Conservation (phyloP, 2,797 vertebrate species). For the Caiman crocodilus region DNA sequence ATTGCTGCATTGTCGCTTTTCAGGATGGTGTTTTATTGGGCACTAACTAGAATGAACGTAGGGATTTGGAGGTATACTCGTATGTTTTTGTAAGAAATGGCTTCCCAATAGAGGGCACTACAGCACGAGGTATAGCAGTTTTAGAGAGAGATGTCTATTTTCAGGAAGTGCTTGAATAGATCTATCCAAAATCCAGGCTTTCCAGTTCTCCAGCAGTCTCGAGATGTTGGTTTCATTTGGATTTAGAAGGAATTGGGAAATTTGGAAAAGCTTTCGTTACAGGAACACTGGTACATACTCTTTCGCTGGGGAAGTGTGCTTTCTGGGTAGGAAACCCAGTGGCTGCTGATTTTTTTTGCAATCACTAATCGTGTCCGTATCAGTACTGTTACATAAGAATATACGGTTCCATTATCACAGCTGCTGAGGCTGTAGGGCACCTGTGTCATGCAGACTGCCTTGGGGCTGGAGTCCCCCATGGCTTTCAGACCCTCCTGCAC, state of each 20-base stretch:
- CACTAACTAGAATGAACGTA: rapidly evolving
- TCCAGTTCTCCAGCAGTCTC: neutral
- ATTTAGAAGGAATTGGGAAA: neutral
- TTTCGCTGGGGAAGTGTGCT: neutral
- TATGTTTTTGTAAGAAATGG: neutral
- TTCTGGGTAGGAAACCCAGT: neutral
- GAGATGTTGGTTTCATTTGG: neutral
- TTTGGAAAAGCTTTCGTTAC: neutral
- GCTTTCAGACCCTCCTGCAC: neutral
- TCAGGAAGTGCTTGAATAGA: neutral
- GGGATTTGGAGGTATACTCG: neutral
- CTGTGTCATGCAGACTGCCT: neutral
- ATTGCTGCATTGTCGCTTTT: neutral
- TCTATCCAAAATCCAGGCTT: neutral
- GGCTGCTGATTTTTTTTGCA: too few species aligned
- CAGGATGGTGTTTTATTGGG: neutral
- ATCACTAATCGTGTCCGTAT: too few species aligned
- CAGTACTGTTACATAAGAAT: too few species aligned
- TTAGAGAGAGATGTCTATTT: neutral
- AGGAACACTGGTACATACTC: neutral
- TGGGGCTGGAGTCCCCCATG: neutral
- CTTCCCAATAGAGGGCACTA: neutral
- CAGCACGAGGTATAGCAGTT: neutral
- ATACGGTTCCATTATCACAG: too few species aligned
- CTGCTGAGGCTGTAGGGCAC: neutral